Base-by-base conservation (phyloP, 2,888 invertebrate species). In the Drosophila hamatofila region DNA sequence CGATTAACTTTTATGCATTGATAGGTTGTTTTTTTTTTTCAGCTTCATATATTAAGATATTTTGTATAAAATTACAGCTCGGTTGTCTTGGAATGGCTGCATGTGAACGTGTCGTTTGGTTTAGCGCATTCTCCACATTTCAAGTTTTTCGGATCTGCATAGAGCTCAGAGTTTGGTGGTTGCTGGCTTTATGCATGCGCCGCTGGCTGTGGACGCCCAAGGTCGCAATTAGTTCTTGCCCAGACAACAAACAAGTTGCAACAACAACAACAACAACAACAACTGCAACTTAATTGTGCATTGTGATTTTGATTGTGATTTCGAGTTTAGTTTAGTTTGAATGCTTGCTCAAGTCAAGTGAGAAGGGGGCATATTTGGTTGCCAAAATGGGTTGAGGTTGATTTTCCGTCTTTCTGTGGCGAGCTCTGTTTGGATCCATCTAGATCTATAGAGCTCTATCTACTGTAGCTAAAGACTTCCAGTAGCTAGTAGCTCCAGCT, bases 171-270 rank as follows among this genome's bases (percentile, higher is more conserved):
- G 27, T 6, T 48, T 27, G 48, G 44, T 39, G 9, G 9, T 30
- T 30, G n/a, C n/a, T 71, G 70, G 73, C n/a, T 54, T 70, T 72
- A 63, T 71, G 77, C 90, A 84, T 85, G 86, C 49, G 54, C 63
- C 30, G 56, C 56, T 33, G 33, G 65, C 61, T 42, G 61, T 59
- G 30, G 67, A 68, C 75, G 78, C 52, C 65, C 84, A 85, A 88
- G 84, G 84, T 84, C 87, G 84, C 83, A 88, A 88, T 84, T 83
- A 86, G 87, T 90, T 84, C 78, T 85, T 74, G 81, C 72, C 66
- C 46, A n/a, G 63, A 69, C 70, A 25, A 71, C 54, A 67, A 18
- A 21, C 64, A 68, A 69, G 66, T 41, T 16, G 48, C 83, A 67
- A 8, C 68, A 72, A 25, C 62, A 68, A 39, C 76, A 37, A 23